phyloP scores from a whole-genome alignment of 53 echinoderm and acorn worm genomes.

The Crossaster papposus region DNA sequence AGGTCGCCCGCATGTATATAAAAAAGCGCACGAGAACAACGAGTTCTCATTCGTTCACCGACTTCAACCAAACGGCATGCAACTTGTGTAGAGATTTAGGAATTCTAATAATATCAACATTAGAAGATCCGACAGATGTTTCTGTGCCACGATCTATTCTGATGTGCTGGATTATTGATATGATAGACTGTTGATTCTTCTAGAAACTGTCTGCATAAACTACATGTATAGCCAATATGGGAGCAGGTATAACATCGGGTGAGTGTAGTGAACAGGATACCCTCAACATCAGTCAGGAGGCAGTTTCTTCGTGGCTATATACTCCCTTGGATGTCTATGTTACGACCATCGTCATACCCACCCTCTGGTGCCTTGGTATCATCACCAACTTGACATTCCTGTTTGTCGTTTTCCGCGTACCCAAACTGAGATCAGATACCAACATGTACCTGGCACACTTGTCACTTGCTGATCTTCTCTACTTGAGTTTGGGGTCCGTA shows the following conservation, averaged over 20 bases:
- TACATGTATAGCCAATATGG: not conserved
- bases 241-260: not conserved
- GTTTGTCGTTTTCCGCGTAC: slow-evolving; percentile 58
- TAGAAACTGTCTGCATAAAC: no score
- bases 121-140: no score
- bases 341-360: slow-evolving; percentile 58
- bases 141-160: no score
- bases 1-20: no score
- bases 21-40: no score
- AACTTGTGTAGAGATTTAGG: no score
- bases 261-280: not conserved
- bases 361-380: slow-evolving; percentile 48
- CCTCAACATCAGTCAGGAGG: not conserved
- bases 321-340: slow-evolving; percentile 11
- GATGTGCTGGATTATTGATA: no score
- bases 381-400: slow-evolving; percentile 55
- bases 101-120: no score
- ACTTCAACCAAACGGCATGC: no score
- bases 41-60: no score
- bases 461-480: slow-evolving; percentile 62
- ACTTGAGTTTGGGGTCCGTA: slow-evolving; percentile 20
- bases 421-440: slow-evolving; percentile 61
- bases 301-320: not conserved
- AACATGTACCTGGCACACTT: slow-evolving; percentile 64
- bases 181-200: no score